phyloP scores from a whole-genome alignment of 2,113 vertebrate genomes.

The Arizona elegans region DNA sequence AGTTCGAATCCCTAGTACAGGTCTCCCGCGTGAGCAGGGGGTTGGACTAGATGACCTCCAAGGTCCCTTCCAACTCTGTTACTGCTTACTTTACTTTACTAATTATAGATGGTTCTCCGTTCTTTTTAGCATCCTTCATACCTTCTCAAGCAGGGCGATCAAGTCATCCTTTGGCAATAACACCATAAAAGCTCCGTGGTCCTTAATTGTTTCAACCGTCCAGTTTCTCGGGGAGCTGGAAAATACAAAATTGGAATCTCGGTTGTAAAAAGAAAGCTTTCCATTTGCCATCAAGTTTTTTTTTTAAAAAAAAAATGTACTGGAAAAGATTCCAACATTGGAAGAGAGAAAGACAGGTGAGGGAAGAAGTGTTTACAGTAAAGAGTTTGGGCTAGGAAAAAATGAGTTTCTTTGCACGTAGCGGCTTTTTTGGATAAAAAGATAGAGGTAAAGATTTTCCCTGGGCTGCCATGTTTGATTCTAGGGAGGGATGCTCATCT shows the following conservation, averaged over 20 bases:
- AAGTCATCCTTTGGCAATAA: constrained; percentile 72
- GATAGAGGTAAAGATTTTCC: not conserved
- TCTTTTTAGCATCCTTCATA: constrained; percentile 39
- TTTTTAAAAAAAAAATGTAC: not conserved
- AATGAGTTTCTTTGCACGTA: not conserved
- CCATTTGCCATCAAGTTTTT: not conserved
- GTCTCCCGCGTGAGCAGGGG: no score
- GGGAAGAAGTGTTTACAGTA: not conserved
- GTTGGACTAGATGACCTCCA: no score
- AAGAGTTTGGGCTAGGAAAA: not conserved
- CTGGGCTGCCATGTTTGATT: not conserved
- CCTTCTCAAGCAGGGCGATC: constrained; percentile 68
- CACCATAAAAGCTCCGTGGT: constrained; percentile 67
- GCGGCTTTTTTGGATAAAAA: not conserved
- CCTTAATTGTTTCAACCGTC: constrained; percentile 70
- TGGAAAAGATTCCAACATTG: not conserved
- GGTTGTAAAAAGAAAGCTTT: not conserved
- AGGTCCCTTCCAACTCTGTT: no score
- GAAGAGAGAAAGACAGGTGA: not conserved
- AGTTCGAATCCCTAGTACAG: no score
- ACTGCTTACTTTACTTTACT: not conserved
- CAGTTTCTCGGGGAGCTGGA: constrained; percentile 63
- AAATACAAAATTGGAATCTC: constrained; percentile 13
- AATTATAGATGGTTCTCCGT: not conserved
- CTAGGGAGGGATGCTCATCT: not conserved